phyloP scores from a whole-genome alignment of 2,888 invertebrate genomes.

The Beris chalybata region DNA sequence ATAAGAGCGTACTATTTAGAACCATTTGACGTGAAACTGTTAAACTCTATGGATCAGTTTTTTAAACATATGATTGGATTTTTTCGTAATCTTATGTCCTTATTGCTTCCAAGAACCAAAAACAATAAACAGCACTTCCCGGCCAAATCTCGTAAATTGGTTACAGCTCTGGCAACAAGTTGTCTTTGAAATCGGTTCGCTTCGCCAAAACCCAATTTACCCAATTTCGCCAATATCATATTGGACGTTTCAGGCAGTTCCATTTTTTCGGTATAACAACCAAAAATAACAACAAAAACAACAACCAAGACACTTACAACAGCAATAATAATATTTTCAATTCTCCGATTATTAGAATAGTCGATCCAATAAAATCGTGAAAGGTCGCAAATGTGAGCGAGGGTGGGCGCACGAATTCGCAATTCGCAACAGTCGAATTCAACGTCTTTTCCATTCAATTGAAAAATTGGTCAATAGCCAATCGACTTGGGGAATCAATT shows the following conservation, averaged over 20 bases:
- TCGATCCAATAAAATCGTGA: not conserved
- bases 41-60: too few species aligned
- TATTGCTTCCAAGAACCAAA: too few species aligned
- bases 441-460: slow-evolving; percentile 12
- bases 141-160: too few species aligned
- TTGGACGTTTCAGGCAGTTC: slow-evolving; percentile 13
- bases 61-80: too few species aligned
- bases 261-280: not conserved
- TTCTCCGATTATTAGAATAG: slow-evolving; percentile 18
- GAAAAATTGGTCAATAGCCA: slow-evolving; percentile 10
- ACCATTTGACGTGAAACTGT: too few species aligned
- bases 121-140: too few species aligned
- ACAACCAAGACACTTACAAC: not conserved
- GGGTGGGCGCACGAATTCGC: not conserved
- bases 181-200: too few species aligned
- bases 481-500: slow-evolving; percentile 23
- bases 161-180: too few species aligned
- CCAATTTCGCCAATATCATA: slow-evolving; percentile 20
- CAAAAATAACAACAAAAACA: too few species aligned
- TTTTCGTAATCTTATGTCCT: too few species aligned
- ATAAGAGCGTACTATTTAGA: too few species aligned
- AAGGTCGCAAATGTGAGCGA: not conserved
- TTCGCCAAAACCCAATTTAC: too few species aligned
- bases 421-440: slow-evolving; percentile 4
- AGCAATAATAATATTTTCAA: slow-evolving; percentile 21